Base-by-base conservation (phyloP, 2,888 invertebrate genomes). In the Keiferia lycopersicella region DNA sequence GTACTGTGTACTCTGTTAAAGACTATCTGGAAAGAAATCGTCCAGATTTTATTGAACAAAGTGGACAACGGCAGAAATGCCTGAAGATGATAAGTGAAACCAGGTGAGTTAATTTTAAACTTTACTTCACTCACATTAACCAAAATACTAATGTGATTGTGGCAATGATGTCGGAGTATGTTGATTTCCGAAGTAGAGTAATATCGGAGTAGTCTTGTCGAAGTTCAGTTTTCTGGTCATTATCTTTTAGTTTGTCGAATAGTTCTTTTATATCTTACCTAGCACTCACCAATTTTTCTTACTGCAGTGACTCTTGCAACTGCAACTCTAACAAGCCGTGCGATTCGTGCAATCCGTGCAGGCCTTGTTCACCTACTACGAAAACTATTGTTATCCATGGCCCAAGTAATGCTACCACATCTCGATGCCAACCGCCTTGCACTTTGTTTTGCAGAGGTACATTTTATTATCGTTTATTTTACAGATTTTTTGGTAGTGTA, bases 1-100 rank as follows among this genome's bases (percentile, higher is more conserved):
- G 80, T 14, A 82, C 83, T 53, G 79, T 80, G 22, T 80, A 88
- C 8, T 88, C 93, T 7, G 91, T 95, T 30, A 88, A 96, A 92
- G 95, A 96, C 65, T 95, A 95, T 78, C 92, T 97, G 73, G 91
- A 93, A 69, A 91, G 82, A 68, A 95, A 95, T 71, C 93, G 94
- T 39, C 96, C 96, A 0, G 93, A 94, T 66, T 96, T 96, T 80
- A 90, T 95, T 2, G 81, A 85, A 64, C 87, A 81, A 56, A 77
- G 81, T 62, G 74, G 82, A 0, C 75, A 81, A 26, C 79, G 91
- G 10, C 91, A 89, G 67, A 79, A 82, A 60, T 87, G 86, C 63
- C 75, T 91, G 71, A 86, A 84, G 68, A 76, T 81, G 56, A 81
- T 90, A 20, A 84, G 80, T 66, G 85, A 89, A 68, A 72, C 76